phyloP scores from a whole-genome alignment of 2,797 vertebrate genomes.

The Xiphorhynchus erythropygius region DNA sequence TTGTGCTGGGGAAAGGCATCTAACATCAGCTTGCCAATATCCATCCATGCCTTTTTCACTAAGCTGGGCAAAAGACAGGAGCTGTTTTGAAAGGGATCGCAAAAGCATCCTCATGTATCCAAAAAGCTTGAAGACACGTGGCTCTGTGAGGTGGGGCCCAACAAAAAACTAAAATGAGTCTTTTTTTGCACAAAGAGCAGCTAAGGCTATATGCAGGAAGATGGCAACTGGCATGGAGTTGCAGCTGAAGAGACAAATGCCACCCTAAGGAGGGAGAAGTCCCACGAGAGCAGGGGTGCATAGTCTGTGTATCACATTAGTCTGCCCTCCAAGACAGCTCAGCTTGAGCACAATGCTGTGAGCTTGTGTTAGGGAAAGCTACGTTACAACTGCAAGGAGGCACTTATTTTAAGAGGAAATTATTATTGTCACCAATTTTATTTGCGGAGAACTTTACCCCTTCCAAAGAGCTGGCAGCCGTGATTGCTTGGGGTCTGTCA shows the following conservation, averaged over 20 bases:
- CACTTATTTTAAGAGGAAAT: not conserved
- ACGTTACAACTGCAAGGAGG: not conserved
- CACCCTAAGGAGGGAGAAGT: not conserved
- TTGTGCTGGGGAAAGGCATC: not conserved
- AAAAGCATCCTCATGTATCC: not conserved
- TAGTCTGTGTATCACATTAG: not conserved
- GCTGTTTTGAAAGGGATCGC: not conserved
- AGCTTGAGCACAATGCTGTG: not conserved
- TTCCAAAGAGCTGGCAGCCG: not conserved
- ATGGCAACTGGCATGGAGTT: not conserved
- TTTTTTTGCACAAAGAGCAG: not conserved
- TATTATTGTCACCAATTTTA: not conserved
- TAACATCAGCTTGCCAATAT: not conserved
- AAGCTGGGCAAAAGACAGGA: not conserved
- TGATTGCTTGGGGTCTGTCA: not conserved
- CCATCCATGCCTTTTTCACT: accelerated
- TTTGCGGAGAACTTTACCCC: not conserved
- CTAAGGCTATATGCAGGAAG: not conserved
- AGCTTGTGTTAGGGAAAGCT: not conserved
- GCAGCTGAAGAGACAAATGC: not conserved
- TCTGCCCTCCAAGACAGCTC: not conserved
- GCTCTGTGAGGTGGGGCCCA: not conserved
- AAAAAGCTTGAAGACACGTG: not conserved
- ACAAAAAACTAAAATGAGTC: not conserved
- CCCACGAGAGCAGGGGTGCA: not conserved